Conservation (phyloP, 2,888 invertebrate genomes). For the Liposcelis brunnea region DNA sequence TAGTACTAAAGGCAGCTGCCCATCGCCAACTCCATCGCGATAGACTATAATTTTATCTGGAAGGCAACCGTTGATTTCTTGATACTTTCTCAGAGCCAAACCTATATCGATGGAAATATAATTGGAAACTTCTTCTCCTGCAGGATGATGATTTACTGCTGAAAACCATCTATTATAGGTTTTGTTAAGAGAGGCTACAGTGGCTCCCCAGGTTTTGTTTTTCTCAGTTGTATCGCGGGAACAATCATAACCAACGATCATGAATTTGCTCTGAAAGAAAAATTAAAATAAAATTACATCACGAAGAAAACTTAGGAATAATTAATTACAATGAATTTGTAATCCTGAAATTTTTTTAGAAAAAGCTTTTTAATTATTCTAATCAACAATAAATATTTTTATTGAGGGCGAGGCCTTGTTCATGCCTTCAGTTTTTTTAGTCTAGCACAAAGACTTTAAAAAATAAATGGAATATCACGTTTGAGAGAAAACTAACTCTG, state of each 20-base stretch:
- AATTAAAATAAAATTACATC: no score
- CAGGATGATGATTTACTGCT: constrained; percentile 50
- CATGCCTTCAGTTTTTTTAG: no score
- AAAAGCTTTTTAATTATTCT: no score
- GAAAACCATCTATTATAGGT: constrained; percentile 44
- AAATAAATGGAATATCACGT: no score
- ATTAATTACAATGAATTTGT: no score
- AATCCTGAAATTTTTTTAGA: no score
- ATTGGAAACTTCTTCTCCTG: constrained; percentile 58
- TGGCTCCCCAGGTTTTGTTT: constrained; percentile 30
- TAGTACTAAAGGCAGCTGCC: constrained; percentile 62
- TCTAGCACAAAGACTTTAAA: no score
- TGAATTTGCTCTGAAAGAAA: constrained; percentile 26
- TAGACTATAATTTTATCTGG: constrained; percentile 67
- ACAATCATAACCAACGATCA: constrained; percentile 80
- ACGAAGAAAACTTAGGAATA: no score
- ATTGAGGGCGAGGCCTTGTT: no score
- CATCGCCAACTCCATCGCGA: constrained; percentile 89
- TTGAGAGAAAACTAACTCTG: no score
- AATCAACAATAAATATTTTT: no score
- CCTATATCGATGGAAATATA: constrained; percentile 47
- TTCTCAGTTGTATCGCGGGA: constrained; percentile 63
- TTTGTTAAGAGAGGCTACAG: constrained; percentile 29
- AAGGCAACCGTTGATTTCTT: constrained; percentile 25
- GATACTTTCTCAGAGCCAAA: constrained; percentile 35